Conservation (phyloP, 2,797 vertebrate species). For the Aeoliscus strigatus region DNA sequence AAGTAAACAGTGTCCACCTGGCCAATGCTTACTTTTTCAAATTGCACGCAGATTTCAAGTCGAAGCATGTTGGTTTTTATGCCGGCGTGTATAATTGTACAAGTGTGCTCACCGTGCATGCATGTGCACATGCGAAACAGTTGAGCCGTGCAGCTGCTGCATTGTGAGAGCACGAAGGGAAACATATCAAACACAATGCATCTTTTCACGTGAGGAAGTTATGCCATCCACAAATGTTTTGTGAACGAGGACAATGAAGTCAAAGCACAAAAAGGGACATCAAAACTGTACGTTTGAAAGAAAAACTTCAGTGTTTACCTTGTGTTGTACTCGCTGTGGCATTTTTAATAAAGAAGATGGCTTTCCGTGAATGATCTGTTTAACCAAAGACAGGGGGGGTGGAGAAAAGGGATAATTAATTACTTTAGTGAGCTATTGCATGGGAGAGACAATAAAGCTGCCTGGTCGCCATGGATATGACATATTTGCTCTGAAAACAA, state of each 20-base stretch:
- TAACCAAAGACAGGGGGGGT: constrained; percentile 95
- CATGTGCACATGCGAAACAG: constrained; percentile 70
- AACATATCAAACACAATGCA: constrained; percentile 52
- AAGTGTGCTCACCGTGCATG: constrained; percentile 61
- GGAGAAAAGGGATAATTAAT: constrained; percentile 96
- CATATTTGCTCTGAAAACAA: constrained; percentile 99
- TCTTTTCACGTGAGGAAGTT: constrained; percentile 35
- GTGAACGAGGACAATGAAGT: constrained; percentile 24
- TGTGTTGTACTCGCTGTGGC: constrained; percentile 85
- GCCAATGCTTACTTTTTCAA: constrained; percentile 41
- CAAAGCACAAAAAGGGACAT: constrained; percentile 39
- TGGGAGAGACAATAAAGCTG: constrained; percentile 99
- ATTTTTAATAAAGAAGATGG: constrained; percentile 85
- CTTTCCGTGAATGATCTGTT: constrained; percentile 99
- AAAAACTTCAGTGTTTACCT: constrained; percentile 91
- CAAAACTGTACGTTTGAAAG: constrained; percentile 62
- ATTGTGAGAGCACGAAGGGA: constrained; percentile 53
- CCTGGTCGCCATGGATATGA: constrained; percentile 99
- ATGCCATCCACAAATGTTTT: constrained; percentile 34
- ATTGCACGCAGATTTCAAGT: constrained; percentile 58
- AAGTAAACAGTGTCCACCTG: constrained; percentile 33
- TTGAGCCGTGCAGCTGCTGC: constrained; percentile 66
- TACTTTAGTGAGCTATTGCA: constrained; percentile 99
- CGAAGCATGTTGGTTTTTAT: constrained; percentile 63
- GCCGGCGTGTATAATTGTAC: constrained; percentile 53